Conservation (phyloP, 1,140 invertebrate genomes). For the Tetramorium parvispinum region DNA sequence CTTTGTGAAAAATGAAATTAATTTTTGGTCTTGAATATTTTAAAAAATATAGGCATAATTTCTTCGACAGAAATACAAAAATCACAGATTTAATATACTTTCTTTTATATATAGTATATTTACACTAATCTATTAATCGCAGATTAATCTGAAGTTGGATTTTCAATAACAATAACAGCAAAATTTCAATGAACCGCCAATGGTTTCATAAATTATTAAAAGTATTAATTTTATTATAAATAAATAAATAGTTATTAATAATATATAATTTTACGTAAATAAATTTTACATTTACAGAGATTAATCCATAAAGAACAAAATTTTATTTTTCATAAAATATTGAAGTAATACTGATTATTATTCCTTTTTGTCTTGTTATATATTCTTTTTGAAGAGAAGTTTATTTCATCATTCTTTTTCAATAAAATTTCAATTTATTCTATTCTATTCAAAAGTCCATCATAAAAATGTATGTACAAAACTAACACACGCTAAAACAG, state of each 20-base stretch:
- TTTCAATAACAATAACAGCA: background rate
- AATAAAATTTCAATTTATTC: background rate
- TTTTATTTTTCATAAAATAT: background rate
- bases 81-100: background rate
- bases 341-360: background rate
- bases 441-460: background rate
- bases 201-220: background rate
- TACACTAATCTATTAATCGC: too few species aligned
- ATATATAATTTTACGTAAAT: background rate
- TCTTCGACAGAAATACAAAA: background rate
- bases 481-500: background rate
- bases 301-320: background rate
- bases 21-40: background rate
- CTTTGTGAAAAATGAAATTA: slow-evolving; percentile 14
- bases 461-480: background rate
- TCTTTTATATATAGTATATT: background rate
- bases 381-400: background rate
- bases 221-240: background rate
- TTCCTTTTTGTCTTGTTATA: background rate
- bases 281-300: background rate
- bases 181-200: background rate
- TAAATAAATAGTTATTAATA: background rate
- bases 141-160: background rate
- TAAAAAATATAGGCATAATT: background rate
- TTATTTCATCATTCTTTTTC: background rate